A percentile compares a stretch with the other conserved stretches of the same genome.
phyloP scores from a whole-genome alignment of 2,113 vertebrate genomes.

The Siphamia tubifer region DNA sequence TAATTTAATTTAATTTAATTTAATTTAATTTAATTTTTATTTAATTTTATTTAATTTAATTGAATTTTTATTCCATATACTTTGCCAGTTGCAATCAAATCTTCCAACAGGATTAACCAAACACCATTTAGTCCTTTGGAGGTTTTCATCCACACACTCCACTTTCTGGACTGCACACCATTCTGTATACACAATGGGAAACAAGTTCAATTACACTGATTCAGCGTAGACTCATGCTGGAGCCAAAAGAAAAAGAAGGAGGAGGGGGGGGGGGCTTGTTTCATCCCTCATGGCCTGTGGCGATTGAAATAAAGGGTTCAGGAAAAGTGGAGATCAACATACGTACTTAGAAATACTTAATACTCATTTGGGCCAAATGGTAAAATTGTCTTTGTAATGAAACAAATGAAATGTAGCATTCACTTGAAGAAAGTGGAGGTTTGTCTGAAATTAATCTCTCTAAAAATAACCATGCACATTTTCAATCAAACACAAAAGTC shows the following conservation, averaged over 20 bases:
- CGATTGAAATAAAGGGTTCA: slow-evolving; percentile 42
- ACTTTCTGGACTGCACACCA: not conserved
- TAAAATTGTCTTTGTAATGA: slow-evolving; percentile 35
- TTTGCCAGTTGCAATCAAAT: not conserved
- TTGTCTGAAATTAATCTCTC: slow-evolving; percentile 47
- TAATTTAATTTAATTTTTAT: too few relatives aligned
- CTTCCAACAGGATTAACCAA: not conserved
- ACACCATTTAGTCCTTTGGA: not conserved
- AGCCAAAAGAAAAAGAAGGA: slow-evolving; percentile 11
- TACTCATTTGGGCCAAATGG: slow-evolving; percentile 17
- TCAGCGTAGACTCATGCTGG: slow-evolving; percentile 37
- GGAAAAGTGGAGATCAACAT: slow-evolving; percentile 30
- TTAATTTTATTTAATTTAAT: too few relatives aligned
- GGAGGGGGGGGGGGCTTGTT: slow-evolving; percentile 21
- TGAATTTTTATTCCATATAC: not conserved
- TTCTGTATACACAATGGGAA: slow-evolving; percentile 30
- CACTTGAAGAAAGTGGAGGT: slow-evolving; percentile 48
- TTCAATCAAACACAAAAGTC: slow-evolving; percentile 57
- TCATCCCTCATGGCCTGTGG: slow-evolving; percentile 29
- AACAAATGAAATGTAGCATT: slow-evolving; percentile 63
- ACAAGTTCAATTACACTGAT: slow-evolving; percentile 52
- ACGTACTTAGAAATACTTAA: not conserved
- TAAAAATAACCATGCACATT: slow-evolving; percentile 47
- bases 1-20: too few relatives aligned
- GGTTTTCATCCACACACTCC: slow-evolving; percentile 7